Evolutionary conservation across 2,113 vertebrate genomes (phyloP), one percentile per base, ranked within the genome.

Genomic region (Indri indri): DNA sequence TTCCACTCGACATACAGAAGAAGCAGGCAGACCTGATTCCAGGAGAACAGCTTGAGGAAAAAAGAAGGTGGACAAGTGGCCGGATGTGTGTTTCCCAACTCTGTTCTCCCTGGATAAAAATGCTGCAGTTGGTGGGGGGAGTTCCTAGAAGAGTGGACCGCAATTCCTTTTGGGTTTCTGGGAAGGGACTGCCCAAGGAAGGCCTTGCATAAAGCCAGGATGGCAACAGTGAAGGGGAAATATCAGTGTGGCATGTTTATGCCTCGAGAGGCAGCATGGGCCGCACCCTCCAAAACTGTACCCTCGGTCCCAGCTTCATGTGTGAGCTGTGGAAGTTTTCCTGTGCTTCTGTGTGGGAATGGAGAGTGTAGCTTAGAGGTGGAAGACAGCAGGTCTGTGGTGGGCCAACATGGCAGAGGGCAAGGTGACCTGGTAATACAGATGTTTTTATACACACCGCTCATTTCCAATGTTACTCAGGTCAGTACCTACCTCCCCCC

Each of bases 201-300:
- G 11, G 8, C 34, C 30, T 54, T 54, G 12, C n/a, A 8, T 27
- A 17, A 45, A 57, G 22, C 16, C 14, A 11, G 37, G 10, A 42
- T 17, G 42, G 8, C 1, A 16, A 37, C 3, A 2, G 30, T 27
- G 12, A 45, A 61, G 3, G 30, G 40, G 27, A 37, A 42, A 66
- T 14, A 34, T 45, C 13, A 1, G 30, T 20, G 8, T 0, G 47
- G 16, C 37, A 3, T 12, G 32, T 50, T 76, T 25, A 45, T n/a
- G 34, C 34, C 16, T n/a, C 0, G 16, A 77, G 63, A n/a, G 34
- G 32, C 0, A 20, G 40, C 6, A 1, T 3, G 34, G 25, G 32
- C 27, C 42, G n/a, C 1, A 40, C 47, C 8, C 13, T 16, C 32
- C 34, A 32, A 34, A 40, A 6, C 27, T 30, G 68, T 22, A 0